Conservation (phyloP, 1,140 invertebrate genomes). For the Orchestia grillus region DNA sequence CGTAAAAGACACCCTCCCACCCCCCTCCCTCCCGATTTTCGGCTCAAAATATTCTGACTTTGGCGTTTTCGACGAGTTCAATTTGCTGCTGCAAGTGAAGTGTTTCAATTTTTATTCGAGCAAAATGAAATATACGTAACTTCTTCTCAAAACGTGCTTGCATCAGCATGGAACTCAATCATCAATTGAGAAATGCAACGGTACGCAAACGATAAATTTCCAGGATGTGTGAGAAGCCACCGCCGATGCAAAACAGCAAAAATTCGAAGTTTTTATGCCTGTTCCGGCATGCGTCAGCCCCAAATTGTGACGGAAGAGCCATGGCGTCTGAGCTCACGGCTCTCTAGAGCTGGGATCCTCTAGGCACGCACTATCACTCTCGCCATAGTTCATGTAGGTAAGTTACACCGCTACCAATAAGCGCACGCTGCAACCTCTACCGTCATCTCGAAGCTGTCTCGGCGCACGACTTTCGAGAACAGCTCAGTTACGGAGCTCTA, state of each 20-base stretch:
- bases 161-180: neutral
- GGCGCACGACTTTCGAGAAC: constrained; percentile 2
- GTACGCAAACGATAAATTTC: neutral
- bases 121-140: too few species aligned
- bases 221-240: neutral
- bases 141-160: neutral
- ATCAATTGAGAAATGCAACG: neutral
- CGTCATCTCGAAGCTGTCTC: neutral
- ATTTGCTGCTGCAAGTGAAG: too few species aligned
- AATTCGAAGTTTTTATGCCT: neutral
- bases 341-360: neutral
- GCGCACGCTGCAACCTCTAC: constrained; percentile 11
- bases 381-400: constrained; percentile 34
- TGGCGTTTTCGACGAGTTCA: too few species aligned
- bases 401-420: constrained; percentile 52
- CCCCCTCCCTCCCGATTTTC: too few species aligned
- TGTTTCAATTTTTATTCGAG: too few species aligned
- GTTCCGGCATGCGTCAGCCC: neutral
- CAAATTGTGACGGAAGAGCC: neutral
- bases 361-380: constrained; percentile 16
- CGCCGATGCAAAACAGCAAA: neutral
- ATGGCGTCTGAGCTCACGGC: neutral
- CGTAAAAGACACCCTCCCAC: neutral
- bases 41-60: too few species aligned
- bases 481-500: neutral